Percentiles rank a stretch among this genome's conserved stretches.
These are phyloP conservation scores for Eurosta solidaginis DNA, from an alignment of 1,140 invertebrate genomes.

Conservation along the genomic window DNA sequence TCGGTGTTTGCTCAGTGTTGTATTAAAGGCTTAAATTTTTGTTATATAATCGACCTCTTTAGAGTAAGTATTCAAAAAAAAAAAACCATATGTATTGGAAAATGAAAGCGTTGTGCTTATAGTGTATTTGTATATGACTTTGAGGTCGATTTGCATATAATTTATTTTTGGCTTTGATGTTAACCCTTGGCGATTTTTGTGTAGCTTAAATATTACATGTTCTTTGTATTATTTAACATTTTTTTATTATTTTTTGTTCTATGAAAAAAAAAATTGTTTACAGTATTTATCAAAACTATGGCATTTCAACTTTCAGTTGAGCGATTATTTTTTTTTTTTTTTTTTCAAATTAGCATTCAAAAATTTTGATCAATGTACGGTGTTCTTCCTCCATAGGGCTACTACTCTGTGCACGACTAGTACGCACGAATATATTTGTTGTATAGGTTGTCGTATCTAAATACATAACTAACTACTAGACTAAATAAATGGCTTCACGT, in stretches of 20 bases:
- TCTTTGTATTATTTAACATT: neutral
- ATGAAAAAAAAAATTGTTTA: neutral
- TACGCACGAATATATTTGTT: neutral
- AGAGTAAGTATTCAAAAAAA: neutral
- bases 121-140: neutral
- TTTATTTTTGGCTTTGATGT: slow-evolving; percentile 16
- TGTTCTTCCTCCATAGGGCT: neutral
- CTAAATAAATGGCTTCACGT: neutral
- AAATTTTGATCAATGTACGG: neutral
- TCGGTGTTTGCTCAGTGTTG: slow-evolving; percentile 14
- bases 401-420: slow-evolving; percentile 14
- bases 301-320: no score
- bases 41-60: neutral
- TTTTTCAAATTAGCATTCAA: neutral
- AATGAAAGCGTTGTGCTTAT: neutral
- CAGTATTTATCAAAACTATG: no score
- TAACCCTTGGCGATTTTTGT: neutral
- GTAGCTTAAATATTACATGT: slow-evolving; percentile 17
- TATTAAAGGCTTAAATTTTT: neutral
- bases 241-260: neutral
- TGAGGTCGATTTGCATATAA: neutral
- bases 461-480: neutral
- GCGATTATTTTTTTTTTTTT: neutral
- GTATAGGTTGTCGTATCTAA: neutral
- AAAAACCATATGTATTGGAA: neutral